phyloP scores from a whole-genome alignment of 2,888 invertebrate species.

The Hoplodrina ambigua region DNA sequence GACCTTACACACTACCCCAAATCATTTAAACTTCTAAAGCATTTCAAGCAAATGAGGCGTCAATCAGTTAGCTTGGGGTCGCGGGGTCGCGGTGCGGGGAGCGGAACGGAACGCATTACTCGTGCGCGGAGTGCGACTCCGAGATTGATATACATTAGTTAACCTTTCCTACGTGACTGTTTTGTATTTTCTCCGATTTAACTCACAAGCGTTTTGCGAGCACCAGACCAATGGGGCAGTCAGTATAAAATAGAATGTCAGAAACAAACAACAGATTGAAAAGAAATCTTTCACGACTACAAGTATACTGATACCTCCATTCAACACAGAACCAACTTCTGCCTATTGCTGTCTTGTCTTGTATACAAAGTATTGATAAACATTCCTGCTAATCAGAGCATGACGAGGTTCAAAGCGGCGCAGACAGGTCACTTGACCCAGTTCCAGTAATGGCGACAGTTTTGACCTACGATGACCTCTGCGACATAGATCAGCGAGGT shows the following conservation, averaged over 20 bases:
- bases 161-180: too few species aligned
- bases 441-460: constrained; percentile 25
- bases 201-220: too few species aligned
- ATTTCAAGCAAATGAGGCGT: constrained; percentile 19
- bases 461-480: constrained; percentile 35
- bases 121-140: neutral
- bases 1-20: neutral
- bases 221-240: too few species aligned
- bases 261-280: neutral
- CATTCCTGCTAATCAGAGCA: constrained; percentile 41
- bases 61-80: constrained; percentile 11
- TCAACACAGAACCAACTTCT: neutral
- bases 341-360: neutral
- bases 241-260: too few species aligned
- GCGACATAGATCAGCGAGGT: neutral
- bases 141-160: neutral
- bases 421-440: constrained; percentile 50
- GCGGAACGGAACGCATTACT: neutral
- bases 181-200: too few species aligned
- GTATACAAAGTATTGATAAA: constrained; percentile 28
- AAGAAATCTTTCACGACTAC: neutral
- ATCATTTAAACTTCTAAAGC: neutral
- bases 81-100: too few species aligned
- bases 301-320: neutral
- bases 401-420: constrained; percentile 7